Percentiles rank a stretch among this genome's conserved stretches.
Evolutionary conservation across 1,140 invertebrate species (phyloP).

Genomic region (Ceratitis capitata): DNA sequence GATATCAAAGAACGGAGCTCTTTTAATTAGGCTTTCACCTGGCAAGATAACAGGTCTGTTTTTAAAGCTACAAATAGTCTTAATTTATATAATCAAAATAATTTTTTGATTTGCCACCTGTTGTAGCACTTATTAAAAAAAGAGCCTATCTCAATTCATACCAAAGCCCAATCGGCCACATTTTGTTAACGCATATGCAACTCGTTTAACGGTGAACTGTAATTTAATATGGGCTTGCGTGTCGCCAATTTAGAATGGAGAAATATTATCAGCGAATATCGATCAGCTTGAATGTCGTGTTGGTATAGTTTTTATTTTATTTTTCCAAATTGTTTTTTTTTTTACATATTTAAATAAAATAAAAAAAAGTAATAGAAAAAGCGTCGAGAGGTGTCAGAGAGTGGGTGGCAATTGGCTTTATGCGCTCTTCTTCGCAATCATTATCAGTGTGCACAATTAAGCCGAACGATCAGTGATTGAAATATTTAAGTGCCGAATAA

Average conservation of each 20-base stretch:
- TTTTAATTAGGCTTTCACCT: not conserved
- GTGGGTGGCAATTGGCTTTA: not conserved
- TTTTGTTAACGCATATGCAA: not conserved
- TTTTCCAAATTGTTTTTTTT: not conserved
- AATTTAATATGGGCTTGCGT: not conserved
- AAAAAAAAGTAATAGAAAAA: not conserved
- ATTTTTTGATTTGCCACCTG: not conserved
- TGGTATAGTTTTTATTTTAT: not conserved
- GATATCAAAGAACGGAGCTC: not conserved
- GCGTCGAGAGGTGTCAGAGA: not conserved
- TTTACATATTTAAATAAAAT: not conserved
- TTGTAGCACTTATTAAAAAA: not conserved
- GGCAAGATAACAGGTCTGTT: not conserved
- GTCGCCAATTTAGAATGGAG: not conserved
- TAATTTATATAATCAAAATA: not conserved
- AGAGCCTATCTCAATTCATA: not conserved
- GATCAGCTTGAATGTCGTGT: not conserved
- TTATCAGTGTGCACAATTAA: constrained; percentile 52
- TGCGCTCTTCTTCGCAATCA: constrained; percentile 41
- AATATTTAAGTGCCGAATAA: constrained; percentile 51
- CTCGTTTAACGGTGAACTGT: not conserved
- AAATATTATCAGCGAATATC: not conserved
- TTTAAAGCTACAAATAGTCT: not conserved
- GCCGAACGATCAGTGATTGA: constrained; percentile 58
- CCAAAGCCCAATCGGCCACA: not conserved